phyloP scores from a whole-genome alignment of 2,888 invertebrate species.

The Phaonia tiefii region DNA sequence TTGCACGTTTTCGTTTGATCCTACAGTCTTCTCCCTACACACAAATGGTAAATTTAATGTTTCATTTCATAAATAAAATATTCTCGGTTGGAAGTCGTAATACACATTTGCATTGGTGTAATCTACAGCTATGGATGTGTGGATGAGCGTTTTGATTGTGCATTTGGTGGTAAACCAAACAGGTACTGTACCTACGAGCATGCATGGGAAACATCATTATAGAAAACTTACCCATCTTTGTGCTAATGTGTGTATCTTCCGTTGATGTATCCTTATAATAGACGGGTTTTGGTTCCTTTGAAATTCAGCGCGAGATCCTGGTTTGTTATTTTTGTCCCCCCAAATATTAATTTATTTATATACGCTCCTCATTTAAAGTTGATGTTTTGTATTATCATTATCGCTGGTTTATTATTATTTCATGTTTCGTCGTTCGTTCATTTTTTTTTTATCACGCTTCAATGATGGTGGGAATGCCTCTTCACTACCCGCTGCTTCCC shows the following conservation, averaged over 20 bases:
- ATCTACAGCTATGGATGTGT: background rate
- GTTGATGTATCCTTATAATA: background rate
- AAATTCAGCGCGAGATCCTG: too few species aligned
- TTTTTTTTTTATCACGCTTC: background rate
- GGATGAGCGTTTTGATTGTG: background rate
- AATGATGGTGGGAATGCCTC: too few species aligned
- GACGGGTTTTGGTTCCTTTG: too few species aligned
- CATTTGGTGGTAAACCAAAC: conserved; percentile 8
- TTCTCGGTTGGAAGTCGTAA: background rate
- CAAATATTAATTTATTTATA: too few species aligned
- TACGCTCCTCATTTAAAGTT: conserved; percentile 20
- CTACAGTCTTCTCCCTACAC: too few species aligned
- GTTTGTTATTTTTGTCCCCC: too few species aligned
- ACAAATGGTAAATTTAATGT: too few species aligned
- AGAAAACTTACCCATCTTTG: conserved; percentile 10
- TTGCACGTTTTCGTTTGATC: too few species aligned
- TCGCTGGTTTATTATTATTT: background rate
- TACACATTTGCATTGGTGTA: background rate
- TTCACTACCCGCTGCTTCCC: too few species aligned
- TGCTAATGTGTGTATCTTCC: too few species aligned
- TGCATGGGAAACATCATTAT: background rate
- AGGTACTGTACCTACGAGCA: conserved; percentile 8
- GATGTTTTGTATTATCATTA: background rate
- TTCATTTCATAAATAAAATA: background rate
- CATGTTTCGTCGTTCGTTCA: background rate